Percentiles rank a stretch among this genome's conserved stretches.
phyloP scores from a whole-genome alignment of 2,888 invertebrate genomes.

The Amphipoea oculea region DNA sequence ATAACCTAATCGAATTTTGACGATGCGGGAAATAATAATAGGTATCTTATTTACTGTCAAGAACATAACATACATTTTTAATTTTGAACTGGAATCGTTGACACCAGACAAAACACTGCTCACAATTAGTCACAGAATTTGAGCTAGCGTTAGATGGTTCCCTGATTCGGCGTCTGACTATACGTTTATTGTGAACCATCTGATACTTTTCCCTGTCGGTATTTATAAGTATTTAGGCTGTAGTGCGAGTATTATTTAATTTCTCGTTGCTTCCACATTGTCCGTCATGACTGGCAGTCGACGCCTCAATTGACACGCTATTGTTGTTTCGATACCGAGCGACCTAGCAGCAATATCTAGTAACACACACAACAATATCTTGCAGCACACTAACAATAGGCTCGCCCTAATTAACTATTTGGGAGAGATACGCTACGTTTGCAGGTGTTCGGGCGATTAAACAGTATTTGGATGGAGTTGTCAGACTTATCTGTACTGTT shows the following conservation, averaged over 20 bases:
- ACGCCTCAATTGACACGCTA: slow-evolving; percentile 24
- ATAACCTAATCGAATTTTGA: not conserved
- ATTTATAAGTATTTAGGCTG: not conserved
- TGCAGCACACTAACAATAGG: not conserved
- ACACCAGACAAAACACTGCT: not conserved
- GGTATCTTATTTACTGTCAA: not conserved
- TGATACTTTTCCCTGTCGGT: not conserved
- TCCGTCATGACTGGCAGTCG: slow-evolving; percentile 25
- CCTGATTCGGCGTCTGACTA: not conserved
- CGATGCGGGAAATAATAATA: not conserved
- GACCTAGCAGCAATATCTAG: slow-evolving; percentile 1
- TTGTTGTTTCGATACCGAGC: slow-evolving; percentile 27
- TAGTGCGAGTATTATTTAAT: slow-evolving; percentile 9
- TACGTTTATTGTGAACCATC: not conserved
- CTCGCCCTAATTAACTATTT: not conserved
- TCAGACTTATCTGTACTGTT: too few relatives aligned
- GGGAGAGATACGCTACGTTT: not conserved
- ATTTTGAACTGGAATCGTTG: not conserved
- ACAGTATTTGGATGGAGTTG: not conserved
- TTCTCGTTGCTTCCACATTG: slow-evolving; percentile 8
- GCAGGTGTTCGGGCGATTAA: not conserved
- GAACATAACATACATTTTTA: not conserved
- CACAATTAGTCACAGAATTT: not conserved
- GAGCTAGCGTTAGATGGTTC: not conserved
- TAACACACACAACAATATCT: not conserved